These are phyloP conservation scores for Enteromius unitaeniatus DNA, from an alignment of 2,797 vertebrate species.

Conservation along the genomic window DNA sequence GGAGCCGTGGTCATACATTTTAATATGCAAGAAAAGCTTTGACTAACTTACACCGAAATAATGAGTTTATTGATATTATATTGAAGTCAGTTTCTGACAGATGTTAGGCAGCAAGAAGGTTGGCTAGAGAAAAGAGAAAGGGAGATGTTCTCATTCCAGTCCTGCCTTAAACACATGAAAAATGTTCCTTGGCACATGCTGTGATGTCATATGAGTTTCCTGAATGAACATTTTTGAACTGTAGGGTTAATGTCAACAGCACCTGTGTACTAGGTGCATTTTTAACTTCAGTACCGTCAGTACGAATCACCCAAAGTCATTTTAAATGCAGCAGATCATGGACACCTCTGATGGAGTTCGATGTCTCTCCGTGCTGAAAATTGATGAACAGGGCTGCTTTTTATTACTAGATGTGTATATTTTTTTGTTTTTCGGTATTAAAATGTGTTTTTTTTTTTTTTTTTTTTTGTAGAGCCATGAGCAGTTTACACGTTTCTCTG, in stretches of 20 bases:
- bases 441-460: neutral
- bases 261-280: neutral
- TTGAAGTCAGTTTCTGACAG: constrained; percentile 26
- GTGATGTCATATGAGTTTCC: constrained; percentile 6
- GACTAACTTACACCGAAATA: constrained; percentile 47
- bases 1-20: constrained; percentile 57
- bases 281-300: neutral
- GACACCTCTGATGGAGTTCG: neutral
- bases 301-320: constrained; percentile 10
- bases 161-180: constrained; percentile 18
- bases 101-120: constrained; percentile 14
- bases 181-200: neutral
- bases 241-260: neutral
- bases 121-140: neutral
- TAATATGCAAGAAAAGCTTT: constrained; percentile 43
- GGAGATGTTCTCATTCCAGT: constrained; percentile 24
- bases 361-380: neutral
- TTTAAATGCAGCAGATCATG: neutral
- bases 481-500: constrained; percentile 37
- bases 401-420: constrained; percentile 29
- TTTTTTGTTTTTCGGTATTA: constrained; percentile 23
- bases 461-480: constrained; percentile 34
- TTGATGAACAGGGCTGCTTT: constrained; percentile 17
- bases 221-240: neutral
- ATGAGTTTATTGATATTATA: constrained; percentile 22